phyloP scores from a whole-genome alignment of 2,113 vertebrate genomes.

The Ursus arctos region DNA sequence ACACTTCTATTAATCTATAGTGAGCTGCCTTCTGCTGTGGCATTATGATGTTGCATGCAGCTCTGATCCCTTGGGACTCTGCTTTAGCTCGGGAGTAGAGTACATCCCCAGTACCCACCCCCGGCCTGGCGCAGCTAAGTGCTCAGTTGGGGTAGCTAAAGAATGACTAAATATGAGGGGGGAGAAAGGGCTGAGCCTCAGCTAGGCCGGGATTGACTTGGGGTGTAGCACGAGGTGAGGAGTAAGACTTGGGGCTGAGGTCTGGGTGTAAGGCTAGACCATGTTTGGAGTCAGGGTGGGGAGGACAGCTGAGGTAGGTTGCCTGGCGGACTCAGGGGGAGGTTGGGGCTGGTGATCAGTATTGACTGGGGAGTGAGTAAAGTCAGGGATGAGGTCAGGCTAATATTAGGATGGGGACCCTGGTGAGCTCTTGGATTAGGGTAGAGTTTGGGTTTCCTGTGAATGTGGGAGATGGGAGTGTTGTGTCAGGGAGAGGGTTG shows the following conservation, averaged over 20 bases:
- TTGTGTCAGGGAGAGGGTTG: neutral
- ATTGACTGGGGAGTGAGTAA: neutral
- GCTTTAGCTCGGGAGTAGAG: neutral
- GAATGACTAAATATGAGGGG: neutral
- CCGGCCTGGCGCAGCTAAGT: neutral
- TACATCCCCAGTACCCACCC: neutral
- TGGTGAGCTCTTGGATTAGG: neutral
- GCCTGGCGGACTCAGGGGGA: neutral
- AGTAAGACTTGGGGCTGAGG: neutral
- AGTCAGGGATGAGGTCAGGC: neutral
- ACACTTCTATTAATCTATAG: neutral
- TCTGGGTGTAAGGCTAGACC: neutral
- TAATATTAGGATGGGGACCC: neutral
- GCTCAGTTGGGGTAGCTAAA: neutral
- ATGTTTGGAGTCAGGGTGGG: neutral
- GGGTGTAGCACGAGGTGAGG: neutral
- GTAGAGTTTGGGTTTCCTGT: neutral
- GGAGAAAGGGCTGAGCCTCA: neutral
- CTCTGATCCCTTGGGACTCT: neutral
- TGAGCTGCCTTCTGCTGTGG: neutral
- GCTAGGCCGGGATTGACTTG: neutral
- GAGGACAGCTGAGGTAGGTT: neutral
- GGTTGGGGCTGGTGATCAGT: neutral
- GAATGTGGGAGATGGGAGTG: neutral
- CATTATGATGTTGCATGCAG: neutral